Base-by-base conservation (phyloP, 2,797 vertebrate genomes). In the Bovichtus variegatus region DNA sequence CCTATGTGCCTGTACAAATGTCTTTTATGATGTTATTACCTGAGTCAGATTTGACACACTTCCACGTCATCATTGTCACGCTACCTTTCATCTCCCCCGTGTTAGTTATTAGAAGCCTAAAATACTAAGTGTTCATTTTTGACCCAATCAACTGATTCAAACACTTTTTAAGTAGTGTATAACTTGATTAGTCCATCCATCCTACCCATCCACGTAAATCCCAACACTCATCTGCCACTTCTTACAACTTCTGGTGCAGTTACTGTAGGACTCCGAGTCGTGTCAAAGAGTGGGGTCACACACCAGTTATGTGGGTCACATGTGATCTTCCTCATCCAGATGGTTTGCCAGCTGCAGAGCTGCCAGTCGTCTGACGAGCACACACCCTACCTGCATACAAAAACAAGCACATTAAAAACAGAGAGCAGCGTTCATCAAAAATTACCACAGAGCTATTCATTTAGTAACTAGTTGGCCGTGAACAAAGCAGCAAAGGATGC, bases 261-360 rank as follows among this genome's bases (percentile, higher is more conserved):
- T 68, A 34, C 62, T 65, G 71, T 62, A 34, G 13, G 53, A 71
- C 70, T 64, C 41, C 29, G 38, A 38, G 59, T 53, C 1, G 9
- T 77, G 73, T 86, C 82, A 61, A 47, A 36, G 66, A 79, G 79
- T 1, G 50, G 84, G 89, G 87, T 91, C 87, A 91, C 84, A 76
- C 76, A 63, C 51, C 76, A 84, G 78, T 81, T 83, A 90, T 90
- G 84, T 90, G 88, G 89, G 91, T 91, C 87, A 89, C 89, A 89
- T 88, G 79, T 84, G 84, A 84, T 87, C 82, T 77, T 85, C 80
- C 76, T 90, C 44, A 83, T 88, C 91, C 94, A 95, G 93, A 94
- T 94, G 93, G 92, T 84, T 87, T 76, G 44, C 89, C 94, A 93
- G 89, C 85, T 94, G 93, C 74, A 71, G 72, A 76, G 86, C 87